Base-by-base conservation (phyloP, 2,113 vertebrate genomes). In the Psephotus haematonotus region DNA sequence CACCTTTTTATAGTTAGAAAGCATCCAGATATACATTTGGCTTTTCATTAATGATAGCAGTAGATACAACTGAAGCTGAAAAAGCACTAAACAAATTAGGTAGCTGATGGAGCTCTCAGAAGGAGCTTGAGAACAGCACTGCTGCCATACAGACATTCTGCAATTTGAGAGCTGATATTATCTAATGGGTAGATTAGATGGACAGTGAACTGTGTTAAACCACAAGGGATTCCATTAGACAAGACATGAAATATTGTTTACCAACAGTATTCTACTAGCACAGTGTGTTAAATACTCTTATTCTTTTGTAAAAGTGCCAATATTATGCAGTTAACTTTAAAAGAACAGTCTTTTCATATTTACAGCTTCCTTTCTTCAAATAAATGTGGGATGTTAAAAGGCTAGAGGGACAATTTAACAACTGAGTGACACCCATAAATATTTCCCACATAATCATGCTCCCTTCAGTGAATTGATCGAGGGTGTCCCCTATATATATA, bases 41-140 rank as follows among this genome's bases (percentile, higher is more conserved):
- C 83, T 95, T 96, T 96, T 96, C 82, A 86, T 94, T 93, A 94
- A 59, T 76, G 65, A 44, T 70, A 88, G 69, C 47, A 27, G 10
- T 88, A 76, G 72, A 44, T 92, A 80, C 0, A 2, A n/a, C 37
- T 59, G 35, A 41, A 81, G 43, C 79, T 94, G 72, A 86, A 96
- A 86, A 95, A 86, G 57, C 90, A 86, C 82, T 96, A 52, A 83
- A 79, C 50, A 90, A 82, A 92, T 92, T 78, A 86, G 37, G 20
- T 74, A 80, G 68, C 60, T 96, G 86, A 63, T 92, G 69, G 80
- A 81, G 79, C 0, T 4, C 41, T 81, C 47, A 60, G 88, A 86
- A 86, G 37, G 57, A 86, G 82, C 72, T 90, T 33, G 72, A 86
- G 78, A 93, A 59, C 24, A 68, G 62, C 47, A 59, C 60, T 88